A percentile compares a stretch with the other conserved stretches of the same genome.
These are phyloP conservation scores for Idaea biselata DNA, from an alignment of 2,888 invertebrate genomes.

Conservation along the genomic window DNA sequence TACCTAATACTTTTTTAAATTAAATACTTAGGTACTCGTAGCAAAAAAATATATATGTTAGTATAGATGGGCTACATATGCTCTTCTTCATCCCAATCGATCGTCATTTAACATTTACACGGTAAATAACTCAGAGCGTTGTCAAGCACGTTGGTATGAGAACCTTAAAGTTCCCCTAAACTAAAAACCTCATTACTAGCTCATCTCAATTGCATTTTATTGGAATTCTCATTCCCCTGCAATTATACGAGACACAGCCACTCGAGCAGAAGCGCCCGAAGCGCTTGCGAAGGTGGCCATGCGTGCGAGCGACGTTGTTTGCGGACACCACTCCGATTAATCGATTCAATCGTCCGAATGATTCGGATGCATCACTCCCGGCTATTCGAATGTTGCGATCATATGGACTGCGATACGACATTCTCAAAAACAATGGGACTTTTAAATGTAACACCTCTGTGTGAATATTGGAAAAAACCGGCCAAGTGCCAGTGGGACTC, in stretches of 20 bases:
- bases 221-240: neutral
- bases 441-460: too few species aligned
- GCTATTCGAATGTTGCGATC: neutral
- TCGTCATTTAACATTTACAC: neutral
- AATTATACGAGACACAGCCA: neutral
- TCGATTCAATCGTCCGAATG: conserved; percentile 61
- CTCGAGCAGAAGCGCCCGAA: conserved; percentile 1
- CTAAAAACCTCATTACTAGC: neutral
- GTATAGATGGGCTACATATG: too few species aligned
- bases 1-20: too few species aligned
- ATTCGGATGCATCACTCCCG: conserved; percentile 50
- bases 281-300: conserved; percentile 37
- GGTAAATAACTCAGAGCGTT: neutral
- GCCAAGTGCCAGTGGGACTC: too few species aligned
- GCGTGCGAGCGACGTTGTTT: conserved; percentile 49
- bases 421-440: too few species aligned
- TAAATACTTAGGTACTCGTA: too few species aligned
- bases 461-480: too few species aligned
- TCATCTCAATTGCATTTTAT: neutral
- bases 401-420: neutral
- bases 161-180: neutral
- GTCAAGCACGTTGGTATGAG: neutral
- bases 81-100: too few species aligned
- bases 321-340: conserved; percentile 56
- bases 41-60: too few species aligned